A percentile compares a stretch with the other conserved stretches of the same genome.
Evolutionary conservation across 2,888 invertebrate genomes (phyloP).

Genomic region (Cerceris rybyensis): DNA sequence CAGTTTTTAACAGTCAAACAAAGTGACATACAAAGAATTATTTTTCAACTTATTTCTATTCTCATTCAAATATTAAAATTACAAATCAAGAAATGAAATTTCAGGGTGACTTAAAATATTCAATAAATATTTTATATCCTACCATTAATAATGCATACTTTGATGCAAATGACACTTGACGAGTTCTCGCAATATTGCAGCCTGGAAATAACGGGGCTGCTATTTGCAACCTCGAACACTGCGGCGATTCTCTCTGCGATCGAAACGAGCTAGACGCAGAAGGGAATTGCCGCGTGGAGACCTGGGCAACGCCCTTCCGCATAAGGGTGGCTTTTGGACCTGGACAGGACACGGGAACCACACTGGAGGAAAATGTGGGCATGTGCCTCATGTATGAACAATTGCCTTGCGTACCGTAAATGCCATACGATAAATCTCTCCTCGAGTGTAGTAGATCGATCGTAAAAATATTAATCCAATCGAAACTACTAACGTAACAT

Average conservation of each 20-base stretch:
- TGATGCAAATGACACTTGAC: no score
- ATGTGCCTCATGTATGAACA: slow-evolving; percentile 90
- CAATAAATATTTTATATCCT: no score
- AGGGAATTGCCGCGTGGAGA: slow-evolving; percentile 87
- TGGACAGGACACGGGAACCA: slow-evolving; percentile 83
- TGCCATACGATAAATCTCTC: background rate
- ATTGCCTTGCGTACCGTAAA: slow-evolving; percentile 85
- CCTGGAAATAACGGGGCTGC: slow-evolving; percentile 84
- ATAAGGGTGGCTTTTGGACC: slow-evolving; percentile 91
- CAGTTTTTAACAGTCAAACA: no score
- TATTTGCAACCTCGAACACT: slow-evolving; percentile 90
- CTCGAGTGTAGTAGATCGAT: background rate
- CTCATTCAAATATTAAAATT: no score
- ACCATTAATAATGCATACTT: no score
- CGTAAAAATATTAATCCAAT: background rate
- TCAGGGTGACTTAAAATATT: no score
- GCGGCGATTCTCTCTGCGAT: slow-evolving; percentile 89
- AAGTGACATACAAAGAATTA: no score
- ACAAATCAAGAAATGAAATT: no score
- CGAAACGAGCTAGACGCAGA: slow-evolving; percentile 81
- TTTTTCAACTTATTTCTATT: no score
- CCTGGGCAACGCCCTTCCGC: slow-evolving; percentile 89
- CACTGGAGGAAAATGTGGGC: slow-evolving; percentile 91
- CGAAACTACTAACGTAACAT: no score
- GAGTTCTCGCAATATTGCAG: slow-evolving; percentile 79